Percentiles rank a stretch among this genome's conserved stretches.
phyloP scores from a whole-genome alignment of 1,140 invertebrate genomes.

The Eumeta japonica region DNA sequence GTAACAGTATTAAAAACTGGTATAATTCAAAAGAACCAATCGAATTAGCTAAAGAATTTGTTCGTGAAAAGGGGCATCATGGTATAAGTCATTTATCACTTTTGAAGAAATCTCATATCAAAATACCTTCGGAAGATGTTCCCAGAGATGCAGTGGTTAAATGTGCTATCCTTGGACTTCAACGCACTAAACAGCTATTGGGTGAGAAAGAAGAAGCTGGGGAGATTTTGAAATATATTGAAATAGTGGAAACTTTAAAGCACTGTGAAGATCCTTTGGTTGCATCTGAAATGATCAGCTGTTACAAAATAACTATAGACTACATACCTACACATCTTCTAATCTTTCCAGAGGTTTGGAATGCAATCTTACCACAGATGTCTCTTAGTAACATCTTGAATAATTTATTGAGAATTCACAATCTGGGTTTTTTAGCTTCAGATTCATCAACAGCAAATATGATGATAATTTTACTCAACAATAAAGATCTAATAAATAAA shows the following conservation, averaged over 20 bases:
- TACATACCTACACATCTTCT: conserved; percentile 65
- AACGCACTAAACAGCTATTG: conserved; percentile 49
- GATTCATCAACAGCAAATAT: conserved; percentile 39
- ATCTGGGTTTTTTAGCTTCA: conserved; percentile 56
- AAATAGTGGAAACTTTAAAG: conserved; percentile 60
- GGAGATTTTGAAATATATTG: conserved; percentile 59
- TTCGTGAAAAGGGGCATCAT: conserved; percentile 62
- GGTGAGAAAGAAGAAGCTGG: conserved; percentile 34
- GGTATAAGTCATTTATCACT: conserved; percentile 70
- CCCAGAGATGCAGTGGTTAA: conserved; percentile 57
- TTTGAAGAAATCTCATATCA: conserved; percentile 63
- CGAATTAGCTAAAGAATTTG: conserved; percentile 63
- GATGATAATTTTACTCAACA: conserved; percentile 29
- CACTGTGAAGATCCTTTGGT: conserved; percentile 58
- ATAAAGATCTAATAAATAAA: conserved; percentile 33
- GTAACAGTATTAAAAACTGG: conserved; percentile 62
- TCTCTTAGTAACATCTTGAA: conserved; percentile 58
- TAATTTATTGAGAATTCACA: conserved; percentile 66
- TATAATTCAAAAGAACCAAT: conserved; percentile 60
- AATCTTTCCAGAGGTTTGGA: conserved; percentile 62
- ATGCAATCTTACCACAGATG: conserved; percentile 61
- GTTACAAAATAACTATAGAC: conserved; percentile 59
- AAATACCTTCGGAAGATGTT: background rate
- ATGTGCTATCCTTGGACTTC: conserved; percentile 56
- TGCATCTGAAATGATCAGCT: conserved; percentile 54